Evolutionary conservation across 2,888 invertebrate species (phyloP), one percentile per base, ranked within the genome.

Genomic region (Fragum sueziense): DNA sequence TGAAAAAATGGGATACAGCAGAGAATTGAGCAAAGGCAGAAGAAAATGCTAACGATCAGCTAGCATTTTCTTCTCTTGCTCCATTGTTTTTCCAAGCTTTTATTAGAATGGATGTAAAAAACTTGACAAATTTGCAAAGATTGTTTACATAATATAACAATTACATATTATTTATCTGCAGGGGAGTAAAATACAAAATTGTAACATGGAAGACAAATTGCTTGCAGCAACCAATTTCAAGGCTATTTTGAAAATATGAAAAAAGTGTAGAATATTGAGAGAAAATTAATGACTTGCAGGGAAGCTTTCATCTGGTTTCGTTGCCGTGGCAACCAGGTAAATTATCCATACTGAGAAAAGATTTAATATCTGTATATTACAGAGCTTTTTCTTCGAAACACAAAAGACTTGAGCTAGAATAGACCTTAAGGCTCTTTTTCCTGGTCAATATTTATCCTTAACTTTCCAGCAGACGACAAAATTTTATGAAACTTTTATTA

Each of bases 291-390:
- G 78, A 81, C 57, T 41, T 52, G 54, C 65, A 67, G 70, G 77
- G 76, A n/a, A 74, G 77, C 71, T 77, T 76, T 77, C 77, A 74
- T 77, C 70, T 41, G 20, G 65, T 59, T 76, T 62, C 22, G 79
- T 82, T 80, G 47, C 79, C 72, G 77, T 80, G 72, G 67, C 74
- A 75, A 82, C 82, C 79, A 79, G 82, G 82, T 82, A 82, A 82
- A 82, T 79, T 68, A 76, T 82, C 73, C 54, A 73, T 76, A 72
- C 41, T 61, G 20, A 52, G 77, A 77, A 69, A 70, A 72, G 72
- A 59, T 77, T 72, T 78, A 70, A 59, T 57, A 65, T 70, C 67
- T 33, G 54, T 70, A 71, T 76, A 74, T 79, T 79, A 52, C 71
- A 62, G 47, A 33, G 51, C 72, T 65, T 65, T 61, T 54, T 72